phyloP scores from a whole-genome alignment of 2,113 vertebrate genomes.

The Halichoerus grypus region DNA sequence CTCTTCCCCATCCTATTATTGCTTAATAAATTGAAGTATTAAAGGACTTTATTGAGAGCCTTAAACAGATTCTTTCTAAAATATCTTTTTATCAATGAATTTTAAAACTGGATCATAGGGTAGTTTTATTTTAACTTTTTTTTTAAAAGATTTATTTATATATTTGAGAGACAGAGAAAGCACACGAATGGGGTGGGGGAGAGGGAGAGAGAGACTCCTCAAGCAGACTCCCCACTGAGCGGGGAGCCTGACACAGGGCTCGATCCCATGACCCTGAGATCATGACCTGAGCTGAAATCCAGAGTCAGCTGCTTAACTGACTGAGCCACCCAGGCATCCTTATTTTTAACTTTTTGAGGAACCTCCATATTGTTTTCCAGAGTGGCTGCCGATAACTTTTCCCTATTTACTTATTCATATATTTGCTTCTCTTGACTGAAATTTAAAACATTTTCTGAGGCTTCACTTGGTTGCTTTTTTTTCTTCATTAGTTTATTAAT shows the following conservation, averaged over 20 bases:
- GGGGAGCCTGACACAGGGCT: background rate
- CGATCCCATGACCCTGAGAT: background rate
- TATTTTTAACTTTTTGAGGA: background rate
- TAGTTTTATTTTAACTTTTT: background rate
- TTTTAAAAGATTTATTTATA: background rate
- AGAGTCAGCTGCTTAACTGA: background rate
- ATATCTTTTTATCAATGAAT: background rate
- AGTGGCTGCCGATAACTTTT: background rate
- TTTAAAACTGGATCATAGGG: background rate
- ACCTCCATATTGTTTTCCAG: background rate
- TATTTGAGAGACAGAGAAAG: background rate
- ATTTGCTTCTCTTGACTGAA: background rate
- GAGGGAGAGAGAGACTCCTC: background rate
- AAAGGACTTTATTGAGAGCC: background rate
- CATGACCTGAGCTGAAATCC: background rate
- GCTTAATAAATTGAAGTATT: background rate
- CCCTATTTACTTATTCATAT: background rate
- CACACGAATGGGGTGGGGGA: background rate
- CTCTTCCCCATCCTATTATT: background rate
- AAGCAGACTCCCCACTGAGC: background rate
- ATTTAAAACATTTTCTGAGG: background rate
- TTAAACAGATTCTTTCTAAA: background rate
- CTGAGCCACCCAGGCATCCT: background rate
- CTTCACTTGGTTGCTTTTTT: background rate
- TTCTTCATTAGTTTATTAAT: background rate